Conservation (phyloP, 2,888 invertebrate genomes). For the Troides helena region DNA sequence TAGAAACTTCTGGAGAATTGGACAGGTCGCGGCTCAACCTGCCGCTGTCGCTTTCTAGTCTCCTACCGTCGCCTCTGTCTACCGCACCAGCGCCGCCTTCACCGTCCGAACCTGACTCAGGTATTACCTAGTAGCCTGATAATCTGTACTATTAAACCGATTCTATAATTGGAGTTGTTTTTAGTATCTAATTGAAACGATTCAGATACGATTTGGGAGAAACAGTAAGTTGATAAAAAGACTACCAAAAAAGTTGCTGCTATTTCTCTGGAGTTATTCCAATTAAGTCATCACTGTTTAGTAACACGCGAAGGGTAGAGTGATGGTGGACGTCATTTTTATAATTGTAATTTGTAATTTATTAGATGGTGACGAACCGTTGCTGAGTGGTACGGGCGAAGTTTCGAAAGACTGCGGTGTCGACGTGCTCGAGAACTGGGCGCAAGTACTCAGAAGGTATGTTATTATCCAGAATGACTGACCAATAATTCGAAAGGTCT, state of each 20-base stretch:
- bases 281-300: no score
- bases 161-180: no score
- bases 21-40: slow-evolving; percentile 87
- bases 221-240: no score
- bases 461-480: no score
- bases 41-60: slow-evolving; percentile 85
- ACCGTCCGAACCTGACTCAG: slow-evolving; percentile 87
- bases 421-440: slow-evolving; percentile 95
- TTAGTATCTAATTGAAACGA: no score
- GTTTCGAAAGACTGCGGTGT: slow-evolving; percentile 98
- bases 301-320: no score
- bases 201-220: no score
- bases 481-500: no score
- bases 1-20: slow-evolving; percentile 89
- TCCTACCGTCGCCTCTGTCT: slow-evolving; percentile 86
- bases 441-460: slow-evolving; percentile 89
- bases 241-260: not conserved
- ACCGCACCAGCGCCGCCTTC: slow-evolving; percentile 87
- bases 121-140: slow-evolving; percentile 50
- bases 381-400: slow-evolving; percentile 98
- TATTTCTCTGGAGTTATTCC: not conserved
- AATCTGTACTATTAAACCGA: no score
- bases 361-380: slow-evolving; percentile 93
- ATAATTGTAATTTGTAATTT: slow-evolving; percentile 23
- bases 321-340: not conserved